Evolutionary conservation across 1,140 invertebrate species (phyloP), one percentile per base, ranked within the genome.

Genomic region (Trichonephila clavata): DNA sequence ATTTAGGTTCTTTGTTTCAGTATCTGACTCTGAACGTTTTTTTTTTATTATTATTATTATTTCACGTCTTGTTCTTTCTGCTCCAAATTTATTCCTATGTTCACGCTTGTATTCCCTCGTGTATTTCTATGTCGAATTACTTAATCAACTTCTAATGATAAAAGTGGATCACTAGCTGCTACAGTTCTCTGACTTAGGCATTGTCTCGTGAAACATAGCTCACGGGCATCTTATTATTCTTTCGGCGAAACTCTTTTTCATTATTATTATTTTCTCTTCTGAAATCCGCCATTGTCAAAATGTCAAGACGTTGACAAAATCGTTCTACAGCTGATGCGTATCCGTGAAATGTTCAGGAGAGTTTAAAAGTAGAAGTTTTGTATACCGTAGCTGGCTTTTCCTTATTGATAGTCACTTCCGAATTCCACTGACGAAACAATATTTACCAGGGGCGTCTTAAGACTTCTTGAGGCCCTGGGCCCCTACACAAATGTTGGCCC

Each of bases 1-100:
- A 63, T 61, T 86, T 86, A 39, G 18, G 60, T 65, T 60, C 84
- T 86, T 86, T 86, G 84, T 86, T 63, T 86, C 84, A 86, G 60
- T 86, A n/a, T 65, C 32, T 86, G 71, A 77, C 32, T 77, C 27
- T 77, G 27, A 18, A 32, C 5, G 18, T 4, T 86, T 86, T 24
- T n/a, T 65, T 83, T 83, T 14, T 83, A 39, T 61, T 18, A 20
- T n/a, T n/a, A n/a, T n/a, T n/a, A n/a, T n/a, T n/a, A n/a, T n/a
- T 86, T 24, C 2, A 16, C 68, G 13, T 32, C 16, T 86, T 18
- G 24, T 21, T 86, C 50, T 21, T 39, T 63, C 61, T 63, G 84
- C 59, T 86, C 84, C 39, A 86, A 86, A 61, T 86, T 63, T 86
- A 63, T 86, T 21, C 84, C 24, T 7, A 20, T 39, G 14, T 61